Percentiles rank a stretch among this genome's conserved stretches.
These are phyloP conservation scores for Petrolisthes cinctipes DNA, from an alignment of 2,888 invertebrate genomes.

Conservation along the genomic window DNA sequence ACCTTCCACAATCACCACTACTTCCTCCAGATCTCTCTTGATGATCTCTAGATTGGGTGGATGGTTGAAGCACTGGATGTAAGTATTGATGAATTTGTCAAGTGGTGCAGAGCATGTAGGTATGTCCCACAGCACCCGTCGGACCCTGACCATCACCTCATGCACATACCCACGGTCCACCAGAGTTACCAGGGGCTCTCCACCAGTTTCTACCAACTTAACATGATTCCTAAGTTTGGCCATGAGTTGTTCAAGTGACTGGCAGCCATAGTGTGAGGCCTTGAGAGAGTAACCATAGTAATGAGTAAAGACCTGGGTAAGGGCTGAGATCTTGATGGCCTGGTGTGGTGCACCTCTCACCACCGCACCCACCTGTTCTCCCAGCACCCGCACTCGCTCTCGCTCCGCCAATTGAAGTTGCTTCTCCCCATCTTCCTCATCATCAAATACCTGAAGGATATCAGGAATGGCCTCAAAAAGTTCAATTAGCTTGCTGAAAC, in stretches of 20 bases:
- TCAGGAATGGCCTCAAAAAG: slow-evolving; percentile 91
- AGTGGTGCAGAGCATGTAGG: slow-evolving; percentile 73
- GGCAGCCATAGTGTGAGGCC: slow-evolving; percentile 78
- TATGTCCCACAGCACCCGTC: slow-evolving; percentile 76
- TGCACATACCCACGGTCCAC: slow-evolving; percentile 73
- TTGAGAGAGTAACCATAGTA: slow-evolving; percentile 81
- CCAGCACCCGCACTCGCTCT: slow-evolving; percentile 75
- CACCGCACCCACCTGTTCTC: slow-evolving; percentile 74
- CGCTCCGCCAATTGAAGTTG: slow-evolving; percentile 74
- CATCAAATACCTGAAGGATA: slow-evolving; percentile 69
- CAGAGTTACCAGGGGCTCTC: slow-evolving; percentile 72
- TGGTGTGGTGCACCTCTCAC: slow-evolving; percentile 69
- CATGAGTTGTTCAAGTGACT: slow-evolving; percentile 76
- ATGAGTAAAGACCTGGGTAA: slow-evolving; percentile 76
- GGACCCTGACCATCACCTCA: slow-evolving; percentile 73
- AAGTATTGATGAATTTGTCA: slow-evolving; percentile 71
- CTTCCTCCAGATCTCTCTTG: slow-evolving; percentile 71
- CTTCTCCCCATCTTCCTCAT: slow-evolving; percentile 76
- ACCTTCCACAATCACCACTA: slow-evolving; percentile 71
- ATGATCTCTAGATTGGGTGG: slow-evolving; percentile 70
- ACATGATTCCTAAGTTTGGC: slow-evolving; percentile 73
- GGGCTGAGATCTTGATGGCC: slow-evolving; percentile 68
- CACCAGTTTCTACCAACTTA: slow-evolving; percentile 72
- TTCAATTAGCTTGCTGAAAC: slow-evolving; percentile 91
- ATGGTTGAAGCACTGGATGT: slow-evolving; percentile 70